Conservation (phyloP, 2,797 vertebrate species). For the Podargus strigoides region DNA sequence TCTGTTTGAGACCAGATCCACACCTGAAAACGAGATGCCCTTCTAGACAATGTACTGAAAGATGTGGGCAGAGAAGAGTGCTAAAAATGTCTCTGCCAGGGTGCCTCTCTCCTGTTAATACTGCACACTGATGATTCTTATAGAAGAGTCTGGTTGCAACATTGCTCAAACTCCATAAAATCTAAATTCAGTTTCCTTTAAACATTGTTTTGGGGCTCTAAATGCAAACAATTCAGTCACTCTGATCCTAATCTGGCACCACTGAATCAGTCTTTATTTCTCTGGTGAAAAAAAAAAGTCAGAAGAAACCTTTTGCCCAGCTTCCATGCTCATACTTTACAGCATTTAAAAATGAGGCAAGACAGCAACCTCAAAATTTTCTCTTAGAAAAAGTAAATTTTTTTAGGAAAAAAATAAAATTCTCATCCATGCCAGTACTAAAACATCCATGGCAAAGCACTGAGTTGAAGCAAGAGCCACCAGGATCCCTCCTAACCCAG, state of each 20-base stretch:
- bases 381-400: neutral
- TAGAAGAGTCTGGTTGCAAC: neutral
- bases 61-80: neutral
- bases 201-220: neutral
- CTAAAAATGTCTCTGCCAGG: neutral
- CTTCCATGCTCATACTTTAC: neutral
- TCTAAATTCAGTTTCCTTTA: neutral
- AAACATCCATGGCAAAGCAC: neutral
- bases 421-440: neutral
- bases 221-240: neutral
- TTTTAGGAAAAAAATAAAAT: neutral
- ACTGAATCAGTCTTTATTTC: neutral
- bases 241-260: neutral
- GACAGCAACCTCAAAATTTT: neutral
- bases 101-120: neutral
- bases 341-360: neutral
- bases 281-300: neutral
- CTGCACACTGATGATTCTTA: neutral
- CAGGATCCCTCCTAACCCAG: neutral
- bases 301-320: neutral
- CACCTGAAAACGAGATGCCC: neutral
- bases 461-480: neutral
- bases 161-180: neutral
- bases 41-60: neutral
- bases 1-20: neutral